Base-by-base conservation (phyloP, 2,888 invertebrate genomes). In the Kryphioiulus occultus region DNA sequence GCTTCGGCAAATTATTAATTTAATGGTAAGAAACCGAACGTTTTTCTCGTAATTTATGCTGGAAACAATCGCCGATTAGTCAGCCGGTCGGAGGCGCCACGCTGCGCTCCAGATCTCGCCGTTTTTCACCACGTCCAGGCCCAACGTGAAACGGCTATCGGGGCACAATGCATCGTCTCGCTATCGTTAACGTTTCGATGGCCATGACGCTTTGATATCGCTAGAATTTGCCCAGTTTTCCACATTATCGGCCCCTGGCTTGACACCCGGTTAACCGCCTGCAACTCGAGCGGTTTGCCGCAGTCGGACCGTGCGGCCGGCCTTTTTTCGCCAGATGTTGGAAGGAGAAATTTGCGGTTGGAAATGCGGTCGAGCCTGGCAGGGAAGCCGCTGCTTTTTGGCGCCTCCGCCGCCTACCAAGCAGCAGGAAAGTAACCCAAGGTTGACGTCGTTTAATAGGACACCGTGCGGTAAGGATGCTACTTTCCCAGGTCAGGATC, bases 181-280 rank as follows among this genome's bases (percentile, higher is more conserved):
- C 68, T 68, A 26, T n/a, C 68, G 68, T 22, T 35, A 84, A 84
- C 42, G 42, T 84, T 42, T 42, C 84, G 35, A 84, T 84, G 84
- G 84, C 84, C 42, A 9, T 84, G 84, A 84, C 84, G 84, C 84
- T 84, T 84, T 42, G 84, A 84, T 84, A 35, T 17, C 35, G n/a
- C 35, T n/a, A 5, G 7, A 26, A 68, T 26, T 68, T 12, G 26
- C 22, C 26, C 26, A 9, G 7, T 68, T 68, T 68, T 68, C 12
- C 26, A 26, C 22, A 22, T 9, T 26, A 26, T 22, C 1, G 12
- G 26, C 68, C 68, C 1, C 5, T 68, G 68, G 22, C 7, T 22
- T 26, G 22, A 2, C 22, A 22, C 7, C 10, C 68, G 68, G 68
- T 26, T 22, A 26, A 68, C 68, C 26, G 68, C 68, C 10, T 9